Conservation (phyloP, 2,113 vertebrate genomes). For the Lagenorhynchus albirostris region DNA sequence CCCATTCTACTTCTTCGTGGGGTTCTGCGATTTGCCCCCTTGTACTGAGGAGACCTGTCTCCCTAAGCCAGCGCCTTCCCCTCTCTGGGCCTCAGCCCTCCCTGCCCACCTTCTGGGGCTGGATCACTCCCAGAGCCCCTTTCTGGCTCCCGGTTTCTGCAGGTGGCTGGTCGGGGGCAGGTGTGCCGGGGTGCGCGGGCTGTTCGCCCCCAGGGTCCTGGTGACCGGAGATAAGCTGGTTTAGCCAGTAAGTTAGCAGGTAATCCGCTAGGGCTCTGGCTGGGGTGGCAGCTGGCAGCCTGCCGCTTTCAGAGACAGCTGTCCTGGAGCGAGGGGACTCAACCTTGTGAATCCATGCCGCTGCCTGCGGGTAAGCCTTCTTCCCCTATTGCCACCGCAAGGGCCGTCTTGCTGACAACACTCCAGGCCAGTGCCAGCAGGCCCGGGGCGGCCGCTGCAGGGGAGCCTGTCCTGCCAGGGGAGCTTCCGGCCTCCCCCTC, state of each 20-base stretch:
- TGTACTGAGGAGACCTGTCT: background rate
- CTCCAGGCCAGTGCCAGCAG: background rate
- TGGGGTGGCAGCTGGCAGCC: background rate
- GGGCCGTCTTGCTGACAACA: background rate
- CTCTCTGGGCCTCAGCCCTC: background rate
- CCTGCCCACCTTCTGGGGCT: background rate
- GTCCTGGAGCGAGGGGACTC: background rate
- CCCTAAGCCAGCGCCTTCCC: background rate
- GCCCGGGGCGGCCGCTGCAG: background rate
- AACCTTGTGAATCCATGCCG: background rate
- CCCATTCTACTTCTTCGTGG: background rate
- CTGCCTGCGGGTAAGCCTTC: background rate
- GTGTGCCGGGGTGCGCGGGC: background rate
- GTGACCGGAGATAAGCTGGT: background rate
- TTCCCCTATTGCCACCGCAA: background rate
- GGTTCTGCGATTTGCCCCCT: background rate
- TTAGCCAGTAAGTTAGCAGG: background rate
- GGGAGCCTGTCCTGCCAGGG: background rate
- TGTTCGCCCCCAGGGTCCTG: fast-evolving
- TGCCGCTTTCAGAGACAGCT: background rate
- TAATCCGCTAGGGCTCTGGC: background rate
- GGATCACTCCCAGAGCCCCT: background rate
- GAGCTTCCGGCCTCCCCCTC: background rate
- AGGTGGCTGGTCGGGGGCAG: no score
- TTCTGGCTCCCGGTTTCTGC: background rate